These are phyloP conservation scores for Ophioderma brevispina DNA, from an alignment of 35 echinoderm and acorn worm species.

Conservation along the genomic window DNA sequence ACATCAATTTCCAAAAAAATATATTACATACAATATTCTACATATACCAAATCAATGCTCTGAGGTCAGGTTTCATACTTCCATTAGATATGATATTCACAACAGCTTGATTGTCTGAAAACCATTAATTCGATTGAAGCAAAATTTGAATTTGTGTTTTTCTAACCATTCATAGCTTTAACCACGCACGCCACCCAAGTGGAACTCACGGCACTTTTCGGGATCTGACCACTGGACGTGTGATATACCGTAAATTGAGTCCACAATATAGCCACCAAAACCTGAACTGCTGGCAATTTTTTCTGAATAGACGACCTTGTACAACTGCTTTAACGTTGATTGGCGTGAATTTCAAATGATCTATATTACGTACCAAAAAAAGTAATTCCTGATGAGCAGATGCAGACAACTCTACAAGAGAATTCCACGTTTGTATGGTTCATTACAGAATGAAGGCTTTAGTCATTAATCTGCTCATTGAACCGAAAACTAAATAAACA, in stretches of 20 bases:
- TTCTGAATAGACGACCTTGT: conserved; percentile 43
- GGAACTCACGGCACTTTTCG: background rate
- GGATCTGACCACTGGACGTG: background rate
- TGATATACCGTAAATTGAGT: background rate
- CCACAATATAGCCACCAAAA: conserved; percentile 31
- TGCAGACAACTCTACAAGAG: background rate
- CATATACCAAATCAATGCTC: background rate
- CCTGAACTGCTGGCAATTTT: conserved; percentile 18
- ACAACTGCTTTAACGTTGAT: background rate
- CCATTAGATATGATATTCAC: background rate
- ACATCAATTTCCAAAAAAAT: background rate
- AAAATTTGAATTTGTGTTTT: background rate
- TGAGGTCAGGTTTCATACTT: background rate
- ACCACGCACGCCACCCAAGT: conserved; percentile 42
- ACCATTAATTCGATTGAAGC: background rate
- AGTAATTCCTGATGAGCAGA: background rate
- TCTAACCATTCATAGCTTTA: background rate
- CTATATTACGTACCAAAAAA: background rate
- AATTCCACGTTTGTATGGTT: background rate
- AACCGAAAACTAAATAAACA: background rate
- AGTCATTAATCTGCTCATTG: conserved; percentile 22
- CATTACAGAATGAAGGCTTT: conserved; percentile 16
- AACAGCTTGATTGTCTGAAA: conserved; percentile 29
- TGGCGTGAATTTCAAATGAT: background rate
- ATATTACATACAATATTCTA: background rate